These are phyloP conservation scores for Agonopterix heracliana DNA, from an alignment of 2,888 invertebrate species.

Conservation along the genomic window DNA sequence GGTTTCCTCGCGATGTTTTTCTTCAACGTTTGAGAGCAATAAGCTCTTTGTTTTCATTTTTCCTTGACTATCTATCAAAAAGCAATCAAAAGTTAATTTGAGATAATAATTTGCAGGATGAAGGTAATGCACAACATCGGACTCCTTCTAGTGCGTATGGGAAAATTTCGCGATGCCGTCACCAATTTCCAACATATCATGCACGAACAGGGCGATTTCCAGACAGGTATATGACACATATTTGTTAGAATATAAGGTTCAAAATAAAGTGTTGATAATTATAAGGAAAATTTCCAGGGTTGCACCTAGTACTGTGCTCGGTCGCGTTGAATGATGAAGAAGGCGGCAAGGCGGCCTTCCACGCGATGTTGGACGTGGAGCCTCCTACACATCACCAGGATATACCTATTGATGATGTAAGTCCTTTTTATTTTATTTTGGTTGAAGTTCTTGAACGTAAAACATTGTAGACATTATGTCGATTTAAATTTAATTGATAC, in stretches of 20 bases:
- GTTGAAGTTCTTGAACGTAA: too few relatives aligned
- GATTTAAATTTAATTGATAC: too few relatives aligned
- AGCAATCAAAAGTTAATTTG: too few relatives aligned
- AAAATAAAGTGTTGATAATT: too few relatives aligned
- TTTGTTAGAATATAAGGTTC: too few relatives aligned
- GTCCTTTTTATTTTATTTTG: constrained; percentile 6
- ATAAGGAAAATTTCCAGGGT: constrained; percentile 64
- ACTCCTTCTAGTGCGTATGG: constrained; percentile 95
- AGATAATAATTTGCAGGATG: constrained; percentile 74
- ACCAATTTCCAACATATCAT: constrained; percentile 98
- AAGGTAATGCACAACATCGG: constrained; percentile 99
- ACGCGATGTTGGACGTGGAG: constrained; percentile 91
- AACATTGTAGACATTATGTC: too few relatives aligned
- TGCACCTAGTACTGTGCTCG: constrained; percentile 92
- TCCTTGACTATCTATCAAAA: too few relatives aligned
- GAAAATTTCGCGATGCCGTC: constrained; percentile 96
- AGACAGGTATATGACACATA: constrained; percentile 67
- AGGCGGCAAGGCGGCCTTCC: constrained; percentile 95
- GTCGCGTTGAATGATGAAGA: constrained; percentile 94
- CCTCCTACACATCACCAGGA: constrained; percentile 64
- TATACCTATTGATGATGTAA: constrained; percentile 61
- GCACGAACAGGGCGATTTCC: constrained; percentile 95
- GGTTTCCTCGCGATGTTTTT: too few relatives aligned
- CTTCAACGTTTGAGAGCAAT: too few relatives aligned
- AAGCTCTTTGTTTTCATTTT: too few relatives aligned